These are phyloP conservation scores for Pomacea canaliculata DNA, from an alignment of 2,888 invertebrate species.

Conservation along the genomic window DNA sequence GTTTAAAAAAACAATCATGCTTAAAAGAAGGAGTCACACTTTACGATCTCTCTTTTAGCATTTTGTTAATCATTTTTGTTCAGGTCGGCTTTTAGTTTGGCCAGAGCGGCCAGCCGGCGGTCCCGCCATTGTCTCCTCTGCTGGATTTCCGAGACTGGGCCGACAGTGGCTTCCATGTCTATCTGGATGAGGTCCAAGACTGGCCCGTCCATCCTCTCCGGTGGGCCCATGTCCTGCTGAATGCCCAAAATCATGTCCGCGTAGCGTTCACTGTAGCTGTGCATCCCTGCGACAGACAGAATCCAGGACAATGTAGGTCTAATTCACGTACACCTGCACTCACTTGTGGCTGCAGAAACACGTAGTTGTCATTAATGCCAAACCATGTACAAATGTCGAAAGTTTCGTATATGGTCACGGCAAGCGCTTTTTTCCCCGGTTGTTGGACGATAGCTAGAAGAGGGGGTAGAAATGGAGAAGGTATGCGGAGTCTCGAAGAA, in stretches of 20 bases:
- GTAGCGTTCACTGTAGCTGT: conserved; percentile 59
- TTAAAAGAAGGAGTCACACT: no score
- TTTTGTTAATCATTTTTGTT: conserved; percentile 17
- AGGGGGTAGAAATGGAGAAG: no score
- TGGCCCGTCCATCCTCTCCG: conserved; percentile 44
- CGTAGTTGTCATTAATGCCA: no score
- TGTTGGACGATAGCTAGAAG: no score
- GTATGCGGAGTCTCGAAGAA: no score
- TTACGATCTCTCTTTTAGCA: no score
- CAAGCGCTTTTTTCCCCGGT: no score
- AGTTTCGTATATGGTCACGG: no score
- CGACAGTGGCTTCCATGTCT: conserved; percentile 38
- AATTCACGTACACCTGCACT: background rate
- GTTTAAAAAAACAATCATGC: no score
- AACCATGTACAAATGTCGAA: no score
- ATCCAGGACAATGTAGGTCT: background rate
- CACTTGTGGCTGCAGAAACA: no score
- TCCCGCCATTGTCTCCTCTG: conserved; percentile 63
- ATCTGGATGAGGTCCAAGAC: conserved; percentile 45
- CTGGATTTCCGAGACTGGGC: conserved; percentile 55
- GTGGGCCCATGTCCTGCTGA: conserved; percentile 44
- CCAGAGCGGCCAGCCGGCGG: conserved; percentile 58
- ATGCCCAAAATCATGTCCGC: conserved; percentile 55
- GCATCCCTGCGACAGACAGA: conserved; percentile 43
- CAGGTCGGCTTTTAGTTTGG: conserved; percentile 59